Evolutionary conservation across 2,797 vertebrate species (phyloP), one percentile per base, ranked within the genome.

Genomic region (Paramormyrops hopkinsi): DNA sequence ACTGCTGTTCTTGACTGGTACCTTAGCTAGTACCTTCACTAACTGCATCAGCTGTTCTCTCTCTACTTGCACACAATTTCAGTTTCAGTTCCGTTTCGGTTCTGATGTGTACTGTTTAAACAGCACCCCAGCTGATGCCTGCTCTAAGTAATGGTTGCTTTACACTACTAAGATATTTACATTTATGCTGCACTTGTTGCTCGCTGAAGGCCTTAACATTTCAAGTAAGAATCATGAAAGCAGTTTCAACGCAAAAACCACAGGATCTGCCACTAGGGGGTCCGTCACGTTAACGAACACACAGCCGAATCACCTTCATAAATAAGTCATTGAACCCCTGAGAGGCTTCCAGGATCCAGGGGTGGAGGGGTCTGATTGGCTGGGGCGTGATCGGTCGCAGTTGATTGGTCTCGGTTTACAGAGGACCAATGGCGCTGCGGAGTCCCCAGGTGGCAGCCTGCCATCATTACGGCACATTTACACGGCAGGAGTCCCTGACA

Each of bases 281-380:
- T 19, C 65, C 44, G 89, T 90, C 5, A 88, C 19, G 25, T 29
- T 37, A 90, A 89, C 83, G 59, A n/a, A 90, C 90, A 88, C 46
- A 19, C 50, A 88, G 89, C 22, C 76, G 89, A 29, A 86, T 19
- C 48, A 7, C 48, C 50, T n/a, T 29, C 79, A 89, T 92, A 91
- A 90, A 91, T 90, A 91, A 91, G 86, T 90, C 37, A 92, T 90
- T 82, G 87, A 83, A 82, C 87, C 87, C 87, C 82, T 73, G 73
- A 79, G 73, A 19, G 7, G 37, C 73, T 44, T 79, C 73, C 37
- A 79, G 73, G 73, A 9, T 41, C 14, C 33, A 8, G 37, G 73
- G 41, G 41, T 50, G 41, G 22, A 51, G 33, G 41, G 65, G 14
- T 89, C 51, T 82, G 25, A 91, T 89, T 89, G 82, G 54, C 46